Percentiles rank a stretch among this genome's conserved stretches.
Evolutionary conservation across 2,113 vertebrate species (phyloP).

Genomic region (Pycnonotus jocosus): DNA sequence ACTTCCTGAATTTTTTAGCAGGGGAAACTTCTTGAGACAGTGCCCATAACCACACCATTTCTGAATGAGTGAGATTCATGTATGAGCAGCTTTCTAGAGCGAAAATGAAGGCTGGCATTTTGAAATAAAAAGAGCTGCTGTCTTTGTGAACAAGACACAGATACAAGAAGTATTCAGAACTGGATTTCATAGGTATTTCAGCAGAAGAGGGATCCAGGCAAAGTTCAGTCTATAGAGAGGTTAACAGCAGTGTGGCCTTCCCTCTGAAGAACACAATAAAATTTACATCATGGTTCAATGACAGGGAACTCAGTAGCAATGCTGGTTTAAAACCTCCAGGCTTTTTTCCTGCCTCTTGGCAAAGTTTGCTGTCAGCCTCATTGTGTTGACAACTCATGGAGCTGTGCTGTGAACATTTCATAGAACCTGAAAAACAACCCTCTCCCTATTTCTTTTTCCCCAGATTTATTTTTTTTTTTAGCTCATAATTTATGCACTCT

Average conservation of each 20-base stretch:
- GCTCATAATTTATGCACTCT: neutral
- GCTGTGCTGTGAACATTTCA: neutral
- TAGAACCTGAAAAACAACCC: neutral
- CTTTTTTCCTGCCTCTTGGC: neutral
- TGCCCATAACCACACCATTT: constrained; percentile 33
- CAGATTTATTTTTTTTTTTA: neutral
- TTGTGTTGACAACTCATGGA: constrained; percentile 24
- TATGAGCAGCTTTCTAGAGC: neutral
- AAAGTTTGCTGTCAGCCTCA: neutral
- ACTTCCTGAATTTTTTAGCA: constrained; percentile 54
- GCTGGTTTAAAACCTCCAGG: neutral
- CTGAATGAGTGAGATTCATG: constrained; percentile 27
- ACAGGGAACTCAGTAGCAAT: neutral
- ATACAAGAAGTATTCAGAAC: neutral
- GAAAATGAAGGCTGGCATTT: constrained; percentile 2
- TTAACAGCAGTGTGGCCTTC: neutral
- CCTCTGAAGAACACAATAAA: neutral
- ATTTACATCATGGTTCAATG: neutral
- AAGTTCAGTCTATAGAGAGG: neutral
- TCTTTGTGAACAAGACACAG: neutral
- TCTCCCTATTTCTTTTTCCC: neutral
- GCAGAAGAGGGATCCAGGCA: neutral
- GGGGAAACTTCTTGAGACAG: constrained; percentile 28
- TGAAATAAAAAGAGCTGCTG: neutral
- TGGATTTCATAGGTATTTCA: neutral